phyloP scores from a whole-genome alignment of 2,888 invertebrate genomes.

The Ariolimax columbianus region DNA sequence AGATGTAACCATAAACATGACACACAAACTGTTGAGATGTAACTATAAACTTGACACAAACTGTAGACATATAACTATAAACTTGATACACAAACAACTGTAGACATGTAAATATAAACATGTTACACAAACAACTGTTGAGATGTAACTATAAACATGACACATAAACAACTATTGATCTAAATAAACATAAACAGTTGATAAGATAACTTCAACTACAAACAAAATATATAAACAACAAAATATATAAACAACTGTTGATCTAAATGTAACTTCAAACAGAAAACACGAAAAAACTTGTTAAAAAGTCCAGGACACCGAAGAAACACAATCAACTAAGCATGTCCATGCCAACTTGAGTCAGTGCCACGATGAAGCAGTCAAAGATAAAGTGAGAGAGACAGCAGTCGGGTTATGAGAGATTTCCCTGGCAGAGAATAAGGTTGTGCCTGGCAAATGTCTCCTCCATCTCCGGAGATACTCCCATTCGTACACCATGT shows the following conservation, averaged over 20 bases:
- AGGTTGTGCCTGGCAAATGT: background rate
- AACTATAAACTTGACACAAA: too few species aligned
- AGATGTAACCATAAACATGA: too few species aligned
- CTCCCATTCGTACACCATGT: background rate
- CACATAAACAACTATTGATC: too few species aligned
- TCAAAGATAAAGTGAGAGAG: background rate
- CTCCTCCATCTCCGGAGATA: background rate
- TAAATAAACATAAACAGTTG: too few species aligned
- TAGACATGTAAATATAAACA: too few species aligned
- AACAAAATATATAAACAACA: too few species aligned
- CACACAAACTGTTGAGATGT: too few species aligned
- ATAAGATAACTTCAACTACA: too few species aligned
- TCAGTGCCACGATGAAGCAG: background rate
- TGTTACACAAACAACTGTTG: too few species aligned
- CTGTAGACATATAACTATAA: too few species aligned
- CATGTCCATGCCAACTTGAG: background rate
- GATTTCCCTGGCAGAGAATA: background rate
- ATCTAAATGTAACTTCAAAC: background rate
- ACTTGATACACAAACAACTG: too few species aligned
- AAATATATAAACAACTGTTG: background rate
- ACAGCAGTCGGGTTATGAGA: background rate
- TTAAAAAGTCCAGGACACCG: background rate
- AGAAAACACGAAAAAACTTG: background rate
- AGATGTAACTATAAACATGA: too few species aligned
- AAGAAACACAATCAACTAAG: background rate